Conservation (phyloP, 2,797 vertebrate genomes). For the Myotis planiceps region DNA sequence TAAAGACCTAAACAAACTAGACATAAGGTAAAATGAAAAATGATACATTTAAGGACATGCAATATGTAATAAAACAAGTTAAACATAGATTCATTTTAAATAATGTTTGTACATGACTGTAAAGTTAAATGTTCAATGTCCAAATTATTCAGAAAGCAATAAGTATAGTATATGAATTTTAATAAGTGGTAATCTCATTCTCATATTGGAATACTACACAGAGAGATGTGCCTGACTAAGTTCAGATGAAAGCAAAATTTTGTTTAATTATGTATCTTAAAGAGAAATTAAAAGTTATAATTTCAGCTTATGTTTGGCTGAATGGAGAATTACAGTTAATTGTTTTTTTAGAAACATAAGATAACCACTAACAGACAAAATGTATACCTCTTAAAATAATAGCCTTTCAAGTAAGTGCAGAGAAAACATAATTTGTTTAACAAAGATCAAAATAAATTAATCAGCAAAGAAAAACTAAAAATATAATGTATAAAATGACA, state of each 20-base stretch:
- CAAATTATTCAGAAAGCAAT: conserved; percentile 4
- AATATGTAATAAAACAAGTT: neutral
- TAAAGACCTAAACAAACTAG: neutral
- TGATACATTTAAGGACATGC: neutral
- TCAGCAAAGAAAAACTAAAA: neutral
- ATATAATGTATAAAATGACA: neutral
- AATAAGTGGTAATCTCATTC: neutral
- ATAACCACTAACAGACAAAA: neutral
- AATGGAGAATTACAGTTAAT: neutral
- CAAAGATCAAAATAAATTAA: neutral
- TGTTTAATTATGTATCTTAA: neutral
- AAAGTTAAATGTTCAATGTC: neutral
- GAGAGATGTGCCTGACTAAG: neutral
- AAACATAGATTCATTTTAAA: conserved; percentile 1
- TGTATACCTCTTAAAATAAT: neutral
- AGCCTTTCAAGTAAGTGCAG: neutral
- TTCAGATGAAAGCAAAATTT: neutral
- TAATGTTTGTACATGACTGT: neutral
- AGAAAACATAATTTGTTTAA: neutral
- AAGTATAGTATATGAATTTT: neutral
- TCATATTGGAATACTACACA: neutral
- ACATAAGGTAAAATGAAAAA: neutral
- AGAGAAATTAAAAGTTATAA: neutral
- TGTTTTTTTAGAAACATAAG: neutral
- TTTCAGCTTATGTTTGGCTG: neutral